Percentiles rank a stretch among this genome's conserved stretches.
Evolutionary conservation across 2,888 invertebrate species (phyloP).

Genomic region (Hirudinaria manillensis): DNA sequence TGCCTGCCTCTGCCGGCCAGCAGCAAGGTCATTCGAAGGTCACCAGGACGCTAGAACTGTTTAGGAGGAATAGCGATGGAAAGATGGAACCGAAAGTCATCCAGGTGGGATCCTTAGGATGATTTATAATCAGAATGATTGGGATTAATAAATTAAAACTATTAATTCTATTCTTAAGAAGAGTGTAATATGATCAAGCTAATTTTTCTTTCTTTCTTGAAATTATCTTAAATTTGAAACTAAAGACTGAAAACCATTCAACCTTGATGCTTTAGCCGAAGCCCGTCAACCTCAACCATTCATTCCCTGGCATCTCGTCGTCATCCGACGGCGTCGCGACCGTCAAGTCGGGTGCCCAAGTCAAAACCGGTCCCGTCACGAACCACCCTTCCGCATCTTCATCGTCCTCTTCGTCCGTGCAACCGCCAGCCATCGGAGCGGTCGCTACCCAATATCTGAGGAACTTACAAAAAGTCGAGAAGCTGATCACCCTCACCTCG

Average conservation of each 20-base stretch:
- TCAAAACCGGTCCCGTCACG: neutral
- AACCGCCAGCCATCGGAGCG: neutral
- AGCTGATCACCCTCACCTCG: conserved; percentile 34
- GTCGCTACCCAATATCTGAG: neutral
- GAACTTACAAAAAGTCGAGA: conserved; percentile 32
- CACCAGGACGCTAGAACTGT: neutral
- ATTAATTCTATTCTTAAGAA: no score
- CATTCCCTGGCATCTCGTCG: no score
- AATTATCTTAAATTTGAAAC: no score
- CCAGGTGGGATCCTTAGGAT: no score
- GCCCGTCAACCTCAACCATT: no score
- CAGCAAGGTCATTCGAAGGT: conserved; percentile 9
- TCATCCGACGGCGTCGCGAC: neutral
- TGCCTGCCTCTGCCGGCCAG: neutral
- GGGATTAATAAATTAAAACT: no score
- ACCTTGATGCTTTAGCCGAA: no score
- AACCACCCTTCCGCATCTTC: neutral
- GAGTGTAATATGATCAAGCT: no score
- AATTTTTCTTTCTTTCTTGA: no score
- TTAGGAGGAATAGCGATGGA: neutral
- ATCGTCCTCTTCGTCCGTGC: neutral
- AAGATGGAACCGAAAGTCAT: no score
- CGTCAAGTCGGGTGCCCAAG: neutral
- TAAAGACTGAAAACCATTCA: no score
- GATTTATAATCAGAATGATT: no score